These are phyloP conservation scores for Actenoides lindsayi DNA, from an alignment of 2,113 vertebrate genomes.

Conservation along the genomic window DNA sequence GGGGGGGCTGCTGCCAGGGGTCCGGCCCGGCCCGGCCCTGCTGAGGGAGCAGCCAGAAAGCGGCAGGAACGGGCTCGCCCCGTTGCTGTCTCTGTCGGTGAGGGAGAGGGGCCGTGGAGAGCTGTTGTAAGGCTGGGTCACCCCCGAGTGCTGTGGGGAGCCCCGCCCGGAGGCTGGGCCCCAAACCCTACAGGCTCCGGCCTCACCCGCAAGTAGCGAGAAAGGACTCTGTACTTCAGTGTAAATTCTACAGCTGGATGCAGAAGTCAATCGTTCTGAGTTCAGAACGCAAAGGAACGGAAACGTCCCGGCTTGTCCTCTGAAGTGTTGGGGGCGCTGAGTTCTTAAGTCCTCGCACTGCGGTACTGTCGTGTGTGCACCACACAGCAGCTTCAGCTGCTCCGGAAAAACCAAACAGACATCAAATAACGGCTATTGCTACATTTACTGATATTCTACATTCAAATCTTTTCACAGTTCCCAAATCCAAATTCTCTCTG, in stretches of 20 bases:
- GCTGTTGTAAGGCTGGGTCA: accelerated
- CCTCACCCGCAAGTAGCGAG: not conserved
- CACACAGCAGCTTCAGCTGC: not conserved
- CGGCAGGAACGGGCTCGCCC: accelerated
- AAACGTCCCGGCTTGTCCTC: not conserved
- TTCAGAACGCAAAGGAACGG: not conserved
- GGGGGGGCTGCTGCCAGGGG: too few species aligned
- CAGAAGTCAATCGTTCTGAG: not conserved
- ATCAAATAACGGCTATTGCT: not conserved
- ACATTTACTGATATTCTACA: not conserved
- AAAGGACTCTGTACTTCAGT: not conserved
- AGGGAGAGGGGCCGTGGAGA: not conserved
- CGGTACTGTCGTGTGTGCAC: accelerated
- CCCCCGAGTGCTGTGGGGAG: accelerated
- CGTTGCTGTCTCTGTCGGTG: accelerated
- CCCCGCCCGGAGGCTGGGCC: too few species aligned
- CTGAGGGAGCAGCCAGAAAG: accelerated
- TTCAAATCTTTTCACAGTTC: not conserved
- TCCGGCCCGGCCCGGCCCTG: accelerated
- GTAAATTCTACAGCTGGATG: not conserved
- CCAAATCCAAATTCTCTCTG: not conserved
- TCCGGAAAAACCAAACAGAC: not conserved
- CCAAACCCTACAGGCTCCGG: not conserved
- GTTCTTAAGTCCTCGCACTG: not conserved
- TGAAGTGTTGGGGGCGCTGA: accelerated